A percentile compares a stretch with the other conserved stretches of the same genome.
Evolutionary conservation across 2,888 invertebrate genomes (phyloP).

Genomic region (Oscheius sp.): DNA sequence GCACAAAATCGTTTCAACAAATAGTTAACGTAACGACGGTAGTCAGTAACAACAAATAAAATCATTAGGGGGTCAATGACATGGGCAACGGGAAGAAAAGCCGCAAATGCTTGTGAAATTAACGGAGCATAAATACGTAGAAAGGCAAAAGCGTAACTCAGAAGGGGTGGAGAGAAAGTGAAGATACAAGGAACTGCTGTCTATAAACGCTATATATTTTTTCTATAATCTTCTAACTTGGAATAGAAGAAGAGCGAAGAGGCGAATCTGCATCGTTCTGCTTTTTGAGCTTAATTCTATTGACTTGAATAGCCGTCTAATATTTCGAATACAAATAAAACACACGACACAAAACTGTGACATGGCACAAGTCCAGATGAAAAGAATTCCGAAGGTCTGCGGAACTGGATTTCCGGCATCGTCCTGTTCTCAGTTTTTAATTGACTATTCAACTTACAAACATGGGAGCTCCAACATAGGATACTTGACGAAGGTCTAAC

Average conservation of each 20-base stretch:
- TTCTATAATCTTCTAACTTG: background rate
- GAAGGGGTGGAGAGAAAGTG: conserved; percentile 5
- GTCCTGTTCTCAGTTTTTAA: background rate
- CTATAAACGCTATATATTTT: background rate
- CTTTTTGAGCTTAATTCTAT: background rate
- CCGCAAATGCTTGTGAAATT: conserved; percentile 9
- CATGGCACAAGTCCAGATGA: conserved; percentile 10
- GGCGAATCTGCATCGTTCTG: background rate
- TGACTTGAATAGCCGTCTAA: background rate
- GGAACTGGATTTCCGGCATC: background rate
- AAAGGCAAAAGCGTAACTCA: conserved; percentile 16
- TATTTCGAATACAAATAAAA: background rate
- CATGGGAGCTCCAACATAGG: conserved; percentile 15
- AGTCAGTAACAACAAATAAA: background rate
- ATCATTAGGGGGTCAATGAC: background rate
- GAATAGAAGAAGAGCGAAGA: background rate
- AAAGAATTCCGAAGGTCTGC: background rate
- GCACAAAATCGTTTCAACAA: background rate
- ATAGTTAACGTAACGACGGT: background rate
- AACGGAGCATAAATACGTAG: conserved; percentile 9
- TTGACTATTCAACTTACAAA: conserved; percentile 4
- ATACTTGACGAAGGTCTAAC: background rate
- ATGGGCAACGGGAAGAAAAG: background rate
- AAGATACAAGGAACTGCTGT: background rate
- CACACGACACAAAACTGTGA: background rate